phyloP scores from a whole-genome alignment of 1,140 invertebrate species.

The Temnothorax longispinosus region DNA sequence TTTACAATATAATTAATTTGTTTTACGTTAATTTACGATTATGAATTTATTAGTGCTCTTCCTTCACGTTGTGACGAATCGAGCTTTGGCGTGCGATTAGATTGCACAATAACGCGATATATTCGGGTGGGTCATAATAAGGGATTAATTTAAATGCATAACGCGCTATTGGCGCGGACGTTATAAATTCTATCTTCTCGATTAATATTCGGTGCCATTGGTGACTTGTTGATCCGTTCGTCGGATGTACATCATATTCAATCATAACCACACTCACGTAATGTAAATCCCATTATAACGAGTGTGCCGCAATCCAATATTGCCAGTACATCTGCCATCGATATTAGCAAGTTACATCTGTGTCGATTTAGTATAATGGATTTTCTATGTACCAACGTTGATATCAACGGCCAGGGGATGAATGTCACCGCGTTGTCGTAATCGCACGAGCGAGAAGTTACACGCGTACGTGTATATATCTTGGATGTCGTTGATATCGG shows the following conservation, averaged over 20 bases:
- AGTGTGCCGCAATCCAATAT: conserved; percentile 49
- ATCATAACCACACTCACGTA: conserved; percentile 44
- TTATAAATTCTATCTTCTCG: conserved; percentile 65
- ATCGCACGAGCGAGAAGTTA: conserved; percentile 2
- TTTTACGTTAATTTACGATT: conserved; percentile 9
- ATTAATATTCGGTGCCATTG: conserved; percentile 64
- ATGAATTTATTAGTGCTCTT: conserved; percentile 29
- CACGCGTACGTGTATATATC: background rate
- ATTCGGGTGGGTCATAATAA: conserved; percentile 43
- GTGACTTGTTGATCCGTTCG: conserved; percentile 68
- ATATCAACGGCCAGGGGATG: conserved; percentile 28
- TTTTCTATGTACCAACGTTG: conserved; percentile 58
- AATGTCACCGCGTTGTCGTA: conserved; percentile 26
- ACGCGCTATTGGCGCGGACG: conserved; percentile 21
- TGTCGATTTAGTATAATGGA: conserved; percentile 65
- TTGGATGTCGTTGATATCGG: background rate
- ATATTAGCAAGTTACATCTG: conserved; percentile 57
- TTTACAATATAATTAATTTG: background rate
- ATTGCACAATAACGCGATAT: conserved; percentile 37
- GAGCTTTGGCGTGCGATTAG: conserved; percentile 23
- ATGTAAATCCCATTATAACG: conserved; percentile 68
- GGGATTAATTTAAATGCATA: conserved; percentile 67
- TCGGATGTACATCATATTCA: conserved; percentile 57
- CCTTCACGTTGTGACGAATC: conserved; percentile 16
- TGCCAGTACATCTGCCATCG: conserved; percentile 52